phyloP scores from a whole-genome alignment of 2,888 invertebrate species.

The Desoria tigrina region DNA sequence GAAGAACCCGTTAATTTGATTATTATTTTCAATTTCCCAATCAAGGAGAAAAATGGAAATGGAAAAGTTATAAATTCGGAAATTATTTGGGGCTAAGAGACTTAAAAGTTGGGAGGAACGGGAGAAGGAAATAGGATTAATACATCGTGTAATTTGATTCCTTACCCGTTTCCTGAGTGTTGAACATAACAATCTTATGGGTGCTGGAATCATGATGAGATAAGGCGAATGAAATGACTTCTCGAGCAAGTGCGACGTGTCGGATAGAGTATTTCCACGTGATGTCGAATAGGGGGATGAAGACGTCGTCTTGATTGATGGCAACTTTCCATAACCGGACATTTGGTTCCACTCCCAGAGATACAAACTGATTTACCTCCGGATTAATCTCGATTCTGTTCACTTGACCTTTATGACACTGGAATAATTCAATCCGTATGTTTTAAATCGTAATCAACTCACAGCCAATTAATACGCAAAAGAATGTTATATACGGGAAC shows the following conservation, averaged over 20 bases:
- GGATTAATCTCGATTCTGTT: slow-evolving; percentile 42
- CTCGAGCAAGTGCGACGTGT: slow-evolving; percentile 42
- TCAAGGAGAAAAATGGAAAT: slow-evolving; percentile 28
- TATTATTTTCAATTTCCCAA: slow-evolving; percentile 12
- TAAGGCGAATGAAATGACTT: slow-evolving; percentile 47
- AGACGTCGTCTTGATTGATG: slow-evolving; percentile 42
- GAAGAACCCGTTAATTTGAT: too few relatives aligned
- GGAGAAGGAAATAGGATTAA: not conserved
- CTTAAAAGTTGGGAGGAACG: not conserved
- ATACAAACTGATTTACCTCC: slow-evolving; percentile 47
- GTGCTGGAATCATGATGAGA: slow-evolving; percentile 42
- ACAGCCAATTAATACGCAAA: too few relatives aligned
- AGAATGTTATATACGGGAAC: slow-evolving; percentile 32
- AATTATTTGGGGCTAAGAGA: slow-evolving; percentile 18
- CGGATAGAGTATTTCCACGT: slow-evolving; percentile 49
- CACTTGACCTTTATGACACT: slow-evolving; percentile 48
- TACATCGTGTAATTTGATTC: slow-evolving; percentile 5
- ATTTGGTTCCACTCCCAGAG: slow-evolving; percentile 45
- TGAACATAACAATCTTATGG: slow-evolving; percentile 50
- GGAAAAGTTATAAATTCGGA: slow-evolving; percentile 6
- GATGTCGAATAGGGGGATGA: slow-evolving; percentile 50
- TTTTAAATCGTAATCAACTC: too few relatives aligned
- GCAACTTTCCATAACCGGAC: slow-evolving; percentile 50
- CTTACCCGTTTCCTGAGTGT: slow-evolving; percentile 48
- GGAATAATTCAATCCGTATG: not conserved